These are phyloP conservation scores for Clivina fossor DNA, from an alignment of 2,888 invertebrate genomes.

Conservation along the genomic window DNA sequence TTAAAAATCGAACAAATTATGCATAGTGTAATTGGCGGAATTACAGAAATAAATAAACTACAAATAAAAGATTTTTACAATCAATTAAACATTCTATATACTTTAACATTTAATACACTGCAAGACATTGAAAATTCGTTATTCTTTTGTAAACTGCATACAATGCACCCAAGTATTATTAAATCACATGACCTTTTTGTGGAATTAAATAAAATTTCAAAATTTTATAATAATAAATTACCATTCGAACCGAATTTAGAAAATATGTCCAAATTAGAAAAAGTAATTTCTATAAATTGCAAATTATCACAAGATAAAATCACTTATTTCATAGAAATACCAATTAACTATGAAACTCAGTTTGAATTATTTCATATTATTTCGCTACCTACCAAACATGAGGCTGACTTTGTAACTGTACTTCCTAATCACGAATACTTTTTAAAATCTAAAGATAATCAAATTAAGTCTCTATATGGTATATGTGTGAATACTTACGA, in stretches of 20 bases:
- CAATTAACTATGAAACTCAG: constrained; percentile 30
- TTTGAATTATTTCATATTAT: constrained; percentile 26
- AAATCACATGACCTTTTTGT: background rate
- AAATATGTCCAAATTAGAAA: constrained; percentile 4
- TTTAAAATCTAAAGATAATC: constrained; percentile 24
- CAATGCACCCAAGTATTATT: background rate
- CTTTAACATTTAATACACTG: background rate
- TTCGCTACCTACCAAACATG: constrained; percentile 24
- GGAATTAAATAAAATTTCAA: constrained; percentile 1
- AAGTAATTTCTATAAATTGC: constrained; percentile 6
- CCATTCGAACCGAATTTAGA: background rate
- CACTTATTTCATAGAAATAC: constrained; percentile 31
- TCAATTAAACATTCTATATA: background rate
- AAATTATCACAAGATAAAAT: constrained; percentile 16
- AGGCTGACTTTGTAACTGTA: constrained; percentile 23
- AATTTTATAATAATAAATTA: background rate
- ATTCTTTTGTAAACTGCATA: background rate
- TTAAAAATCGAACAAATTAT: background rate
- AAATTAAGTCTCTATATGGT: constrained; percentile 28
- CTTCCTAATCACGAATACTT: constrained; percentile 25
- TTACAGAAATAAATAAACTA: background rate
- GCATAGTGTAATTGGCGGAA: background rate
- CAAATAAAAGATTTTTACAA: background rate
- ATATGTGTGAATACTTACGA: constrained; percentile 30
- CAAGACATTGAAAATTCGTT: background rate